Conservation (phyloP, 2,113 vertebrate genomes). For the Oncorhynchus tshawytscha region DNA sequence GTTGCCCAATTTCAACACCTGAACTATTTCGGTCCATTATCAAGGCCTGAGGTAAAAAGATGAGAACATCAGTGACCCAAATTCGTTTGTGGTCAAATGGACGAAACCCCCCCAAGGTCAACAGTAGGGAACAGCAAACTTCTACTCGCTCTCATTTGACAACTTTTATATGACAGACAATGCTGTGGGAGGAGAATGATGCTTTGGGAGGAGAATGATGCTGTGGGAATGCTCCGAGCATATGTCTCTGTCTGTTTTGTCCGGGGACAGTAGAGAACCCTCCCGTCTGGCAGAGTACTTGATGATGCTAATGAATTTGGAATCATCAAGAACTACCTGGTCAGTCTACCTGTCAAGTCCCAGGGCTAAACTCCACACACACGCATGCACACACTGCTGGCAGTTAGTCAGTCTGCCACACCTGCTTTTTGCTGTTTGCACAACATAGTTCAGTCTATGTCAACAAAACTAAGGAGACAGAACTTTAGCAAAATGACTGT, state of each 20-base stretch:
- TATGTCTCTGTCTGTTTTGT: slow-evolving; percentile 21
- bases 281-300: slow-evolving; percentile 26
- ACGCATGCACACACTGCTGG: slow-evolving; percentile 6
- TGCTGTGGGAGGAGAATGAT: background rate
- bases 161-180: background rate
- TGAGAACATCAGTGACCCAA: background rate
- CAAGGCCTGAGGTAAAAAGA: background rate
- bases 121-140: background rate
- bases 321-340: slow-evolving; percentile 13
- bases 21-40: slow-evolving; percentile 11
- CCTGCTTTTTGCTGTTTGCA: slow-evolving; percentile 6
- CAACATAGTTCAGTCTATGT: background rate
- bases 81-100: background rate
- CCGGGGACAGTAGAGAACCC: slow-evolving; percentile 14
- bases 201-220: background rate
- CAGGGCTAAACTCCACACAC: slow-evolving; percentile 24
- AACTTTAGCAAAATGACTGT: no score
- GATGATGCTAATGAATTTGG: slow-evolving; percentile 37
- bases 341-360: slow-evolving; percentile 25
- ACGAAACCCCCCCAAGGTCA: background rate
- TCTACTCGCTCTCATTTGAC: background rate
- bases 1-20: slow-evolving; percentile 24
- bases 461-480: no score
- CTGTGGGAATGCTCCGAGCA: slow-evolving; percentile 8
- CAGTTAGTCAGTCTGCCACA: slow-evolving; percentile 19